phyloP scores from a whole-genome alignment of 2,113 vertebrate species.

The Oxyura jamaicensis region DNA sequence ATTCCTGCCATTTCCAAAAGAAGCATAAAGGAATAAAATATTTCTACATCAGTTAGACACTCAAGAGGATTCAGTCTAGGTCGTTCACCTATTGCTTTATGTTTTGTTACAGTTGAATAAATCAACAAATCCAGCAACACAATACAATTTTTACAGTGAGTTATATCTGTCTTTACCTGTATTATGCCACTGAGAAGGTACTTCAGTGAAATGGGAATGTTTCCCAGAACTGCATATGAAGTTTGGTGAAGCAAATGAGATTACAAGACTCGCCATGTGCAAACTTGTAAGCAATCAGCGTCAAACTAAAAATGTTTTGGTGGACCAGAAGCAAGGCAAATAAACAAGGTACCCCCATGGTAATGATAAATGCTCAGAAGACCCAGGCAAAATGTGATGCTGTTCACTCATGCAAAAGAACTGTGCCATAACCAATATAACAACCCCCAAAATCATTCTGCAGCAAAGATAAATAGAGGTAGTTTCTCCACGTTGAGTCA shows the following conservation, averaged over 20 bases:
- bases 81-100: neutral
- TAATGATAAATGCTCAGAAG: neutral
- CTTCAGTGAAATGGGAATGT: neutral
- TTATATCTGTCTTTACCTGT: neutral
- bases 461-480: neutral
- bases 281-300: neutral
- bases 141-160: neutral
- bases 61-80: neutral
- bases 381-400: neutral
- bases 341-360: neutral
- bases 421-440: neutral
- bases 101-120: neutral
- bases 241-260: constrained; percentile 23
- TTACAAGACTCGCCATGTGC: neutral
- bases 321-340: neutral
- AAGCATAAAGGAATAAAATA: neutral
- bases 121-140: neutral
- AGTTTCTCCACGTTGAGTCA: neutral
- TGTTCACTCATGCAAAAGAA: neutral
- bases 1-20: neutral
- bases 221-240: neutral
- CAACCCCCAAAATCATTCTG: neutral
- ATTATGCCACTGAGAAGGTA: neutral
- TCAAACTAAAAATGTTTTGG: neutral
- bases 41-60: neutral